Base-by-base conservation (phyloP, 2,888 invertebrate species). In the Lasioglossum zephyrum region DNA sequence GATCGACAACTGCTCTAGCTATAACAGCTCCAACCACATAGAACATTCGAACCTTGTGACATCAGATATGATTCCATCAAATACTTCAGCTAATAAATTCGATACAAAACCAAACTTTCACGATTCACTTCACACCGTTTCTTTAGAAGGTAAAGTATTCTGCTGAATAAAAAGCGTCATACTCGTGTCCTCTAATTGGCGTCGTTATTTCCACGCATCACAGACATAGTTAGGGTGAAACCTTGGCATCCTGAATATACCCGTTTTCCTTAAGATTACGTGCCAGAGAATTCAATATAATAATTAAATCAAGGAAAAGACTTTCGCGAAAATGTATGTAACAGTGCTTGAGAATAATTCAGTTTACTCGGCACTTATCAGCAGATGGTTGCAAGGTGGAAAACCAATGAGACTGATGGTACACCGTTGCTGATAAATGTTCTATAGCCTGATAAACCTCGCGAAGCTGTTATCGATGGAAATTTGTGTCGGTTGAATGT, bases 1-100 rank as follows among this genome's bases (percentile, higher is more conserved):
- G 57, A 57, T 57, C 57, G 57, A 57, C n/a, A 57, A n/a, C n/a
- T 57, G n/a, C 57, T n/a, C 57, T 26, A 57, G 57, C 57, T n/a
- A 57, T 57, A 57, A 57, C 57, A 57, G 57, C 57, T n/a, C 57
- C 0, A 11, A 11, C 57, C 22, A 57, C 22, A n/a, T 57, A n/a
- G 57, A n/a, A 57, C 57, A 57, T 57, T 57, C 3, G 53, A 53
- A 53, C 9, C 53, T 57, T 57, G 57, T 4, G 11, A 57, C 57
- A n/a, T 11, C 57, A n/a, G n/a, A n/a, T 13, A 44, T 11, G 57
- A 57, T n/a, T n/a, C 57, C 57, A n/a, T 57, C n/a, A 57, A 57
- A n/a, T 11, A n/a, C 9, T 57, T n/a, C 11, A 57, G 57, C 4
- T 0, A 57, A 57, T n/a, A 57, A 57, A 57, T 57, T n/a, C 57